Conservation (phyloP, 2,888 invertebrate species). For the Microchrysa polita region DNA sequence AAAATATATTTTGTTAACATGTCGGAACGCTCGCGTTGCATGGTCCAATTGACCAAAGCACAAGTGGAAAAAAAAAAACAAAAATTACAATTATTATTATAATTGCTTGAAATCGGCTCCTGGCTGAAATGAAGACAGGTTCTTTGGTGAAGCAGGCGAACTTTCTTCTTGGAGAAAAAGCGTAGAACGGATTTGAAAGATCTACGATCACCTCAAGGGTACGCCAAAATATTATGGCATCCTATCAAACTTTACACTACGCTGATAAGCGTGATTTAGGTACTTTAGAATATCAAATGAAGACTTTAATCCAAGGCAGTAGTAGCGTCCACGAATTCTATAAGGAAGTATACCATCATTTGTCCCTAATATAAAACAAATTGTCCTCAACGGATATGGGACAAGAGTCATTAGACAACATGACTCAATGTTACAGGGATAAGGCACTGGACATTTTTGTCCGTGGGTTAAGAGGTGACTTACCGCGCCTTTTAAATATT, state of each 20-base stretch:
- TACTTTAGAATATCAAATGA: conserved; percentile 37
- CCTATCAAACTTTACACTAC: conserved; percentile 46
- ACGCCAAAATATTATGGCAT: too few species aligned
- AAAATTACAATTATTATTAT: too few species aligned
- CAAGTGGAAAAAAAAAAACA: too few species aligned
- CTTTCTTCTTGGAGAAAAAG: too few species aligned
- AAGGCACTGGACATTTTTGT: conserved; percentile 51
- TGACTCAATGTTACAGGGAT: conserved; percentile 48
- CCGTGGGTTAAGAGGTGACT: conserved; percentile 49
- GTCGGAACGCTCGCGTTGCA: too few species aligned
- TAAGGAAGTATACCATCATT: conserved; percentile 46
- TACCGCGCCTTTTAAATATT: conserved; percentile 51
- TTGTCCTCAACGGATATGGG: conserved; percentile 47
- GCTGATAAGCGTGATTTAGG: conserved; percentile 47
- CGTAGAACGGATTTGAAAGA: too few species aligned
- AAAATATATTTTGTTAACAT: too few species aligned
- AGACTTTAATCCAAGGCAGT: conserved; percentile 42
- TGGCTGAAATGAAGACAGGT: too few species aligned
- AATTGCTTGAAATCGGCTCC: too few species aligned
- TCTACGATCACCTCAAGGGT: too few species aligned
- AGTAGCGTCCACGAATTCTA: conserved; percentile 43
- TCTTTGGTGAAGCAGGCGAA: too few species aligned
- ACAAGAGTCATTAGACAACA: conserved; percentile 38
- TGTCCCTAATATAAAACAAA: conserved; percentile 49
- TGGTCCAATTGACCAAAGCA: too few species aligned